Conservation (phyloP, 2,797 vertebrate species). For the Phylloscopus collybita region DNA sequence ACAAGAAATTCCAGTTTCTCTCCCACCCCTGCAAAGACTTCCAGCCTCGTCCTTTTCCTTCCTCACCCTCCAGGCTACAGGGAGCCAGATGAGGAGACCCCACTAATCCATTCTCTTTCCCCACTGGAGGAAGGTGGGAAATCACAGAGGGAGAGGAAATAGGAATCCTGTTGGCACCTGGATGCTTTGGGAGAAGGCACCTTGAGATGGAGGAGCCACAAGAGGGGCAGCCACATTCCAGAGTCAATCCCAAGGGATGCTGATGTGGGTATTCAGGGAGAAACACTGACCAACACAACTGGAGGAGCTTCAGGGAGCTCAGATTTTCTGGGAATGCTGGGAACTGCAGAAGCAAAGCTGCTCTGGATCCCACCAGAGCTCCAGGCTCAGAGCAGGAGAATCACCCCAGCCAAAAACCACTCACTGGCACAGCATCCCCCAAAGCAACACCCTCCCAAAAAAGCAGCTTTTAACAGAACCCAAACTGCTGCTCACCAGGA, state of each 20-base stretch:
- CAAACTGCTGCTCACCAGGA: background rate
- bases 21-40: background rate
- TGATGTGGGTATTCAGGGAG: background rate
- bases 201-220: background rate
- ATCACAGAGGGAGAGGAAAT: background rate
- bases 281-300: fast-evolving
- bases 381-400: background rate
- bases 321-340: background rate
- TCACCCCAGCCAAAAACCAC: background rate
- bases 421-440: fast-evolving
- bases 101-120: background rate
- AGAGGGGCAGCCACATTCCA: fast-evolving
- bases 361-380: no score
- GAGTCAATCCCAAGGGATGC: fast-evolving
- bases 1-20: background rate
- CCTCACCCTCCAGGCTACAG: background rate
- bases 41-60: background rate
- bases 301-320: background rate
- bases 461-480: background rate
- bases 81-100: background rate
- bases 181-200: background rate
- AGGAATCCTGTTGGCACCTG: fast-evolving
- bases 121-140: background rate
- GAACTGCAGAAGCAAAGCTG: background rate
- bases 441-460: background rate